Percentiles rank a stretch among this genome's conserved stretches.
Evolutionary conservation across 2,797 vertebrate species (phyloP).

Genomic region (Urocyon cinereoargenteus): DNA sequence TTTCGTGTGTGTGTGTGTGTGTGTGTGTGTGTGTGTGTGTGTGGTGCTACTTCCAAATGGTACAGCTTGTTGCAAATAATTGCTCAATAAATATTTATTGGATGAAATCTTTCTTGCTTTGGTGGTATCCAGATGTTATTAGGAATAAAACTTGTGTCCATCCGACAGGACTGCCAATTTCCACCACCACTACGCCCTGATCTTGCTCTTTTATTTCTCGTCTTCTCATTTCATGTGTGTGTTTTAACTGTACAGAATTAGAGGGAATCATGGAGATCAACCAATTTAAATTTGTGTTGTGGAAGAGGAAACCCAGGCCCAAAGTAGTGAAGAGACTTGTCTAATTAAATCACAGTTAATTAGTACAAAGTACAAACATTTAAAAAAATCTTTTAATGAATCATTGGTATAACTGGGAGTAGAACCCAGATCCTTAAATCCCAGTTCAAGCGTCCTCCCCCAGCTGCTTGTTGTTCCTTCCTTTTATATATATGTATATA

Average conservation of each 20-base stretch:
- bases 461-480: not conserved
- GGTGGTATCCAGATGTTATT: not conserved
- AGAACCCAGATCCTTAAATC: not conserved
- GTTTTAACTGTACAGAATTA: conserved; percentile 5
- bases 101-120: conserved; percentile 26
- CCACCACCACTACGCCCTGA: not conserved
- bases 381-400: not conserved
- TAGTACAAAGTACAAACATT: not conserved
- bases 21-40: not conserved
- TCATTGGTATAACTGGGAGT: not conserved
- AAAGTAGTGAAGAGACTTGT: conserved; percentile 12
- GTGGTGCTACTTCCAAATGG: not conserved
- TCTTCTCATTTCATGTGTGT: not conserved
- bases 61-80: conserved; percentile 38
- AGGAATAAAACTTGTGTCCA: not conserved
- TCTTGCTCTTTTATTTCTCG: not conserved
- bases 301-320: conserved; percentile 7
- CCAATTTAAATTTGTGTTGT: conserved; percentile 37
- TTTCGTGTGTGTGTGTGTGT: not conserved
- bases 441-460: not conserved
- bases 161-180: conserved; percentile 8
- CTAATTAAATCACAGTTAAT: conserved; percentile 39
- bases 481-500: not conserved
- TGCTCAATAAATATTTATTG: not conserved
- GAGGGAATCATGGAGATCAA: not conserved